Percentiles rank a stretch among this genome's conserved stretches.
Conservation (phyloP, 1,140 invertebrate species). For the Hyles vespertilio region DNA sequence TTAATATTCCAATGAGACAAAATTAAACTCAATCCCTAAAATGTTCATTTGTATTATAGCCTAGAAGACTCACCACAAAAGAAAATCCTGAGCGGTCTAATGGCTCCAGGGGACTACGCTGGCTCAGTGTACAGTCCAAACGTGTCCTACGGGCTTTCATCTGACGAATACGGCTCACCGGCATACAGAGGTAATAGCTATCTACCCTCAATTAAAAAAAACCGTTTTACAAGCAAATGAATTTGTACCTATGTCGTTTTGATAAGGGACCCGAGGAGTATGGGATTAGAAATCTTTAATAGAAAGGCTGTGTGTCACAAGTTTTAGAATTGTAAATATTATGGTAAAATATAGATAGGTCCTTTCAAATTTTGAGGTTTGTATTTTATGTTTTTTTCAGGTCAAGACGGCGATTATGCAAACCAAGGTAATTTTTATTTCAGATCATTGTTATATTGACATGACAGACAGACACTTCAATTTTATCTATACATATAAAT, state of each 20-base stretch:
- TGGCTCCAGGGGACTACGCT: slow-evolving; percentile 55
- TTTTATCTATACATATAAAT: no score
- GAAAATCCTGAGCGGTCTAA: slow-evolving; percentile 59
- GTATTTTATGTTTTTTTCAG: slow-evolving; percentile 34
- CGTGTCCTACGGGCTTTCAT: slow-evolving; percentile 63
- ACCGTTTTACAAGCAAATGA: no score
- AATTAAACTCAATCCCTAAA: neutral
- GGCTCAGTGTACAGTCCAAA: slow-evolving; percentile 64
- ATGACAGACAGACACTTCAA: no score
- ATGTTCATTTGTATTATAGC: slow-evolving; percentile 38
- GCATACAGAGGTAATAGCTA: slow-evolving; percentile 59
- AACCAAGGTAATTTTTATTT: slow-evolving; percentile 39
- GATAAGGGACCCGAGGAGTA: no score
- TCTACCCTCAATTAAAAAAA: neutral
- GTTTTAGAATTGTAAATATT: no score
- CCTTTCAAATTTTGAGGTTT: slow-evolving; percentile 1
- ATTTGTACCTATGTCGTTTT: no score
- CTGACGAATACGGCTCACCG: slow-evolving; percentile 68
- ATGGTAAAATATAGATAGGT: no score
- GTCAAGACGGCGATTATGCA: slow-evolving; percentile 59
- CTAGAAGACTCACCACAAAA: slow-evolving; percentile 74
- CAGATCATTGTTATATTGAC: neutral
- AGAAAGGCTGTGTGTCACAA: no score
- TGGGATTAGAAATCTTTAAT: no score
- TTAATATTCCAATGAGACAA: no score